Evolutionary conservation across 2,888 invertebrate species (phyloP).

Genomic region (Junonia oenone): DNA sequence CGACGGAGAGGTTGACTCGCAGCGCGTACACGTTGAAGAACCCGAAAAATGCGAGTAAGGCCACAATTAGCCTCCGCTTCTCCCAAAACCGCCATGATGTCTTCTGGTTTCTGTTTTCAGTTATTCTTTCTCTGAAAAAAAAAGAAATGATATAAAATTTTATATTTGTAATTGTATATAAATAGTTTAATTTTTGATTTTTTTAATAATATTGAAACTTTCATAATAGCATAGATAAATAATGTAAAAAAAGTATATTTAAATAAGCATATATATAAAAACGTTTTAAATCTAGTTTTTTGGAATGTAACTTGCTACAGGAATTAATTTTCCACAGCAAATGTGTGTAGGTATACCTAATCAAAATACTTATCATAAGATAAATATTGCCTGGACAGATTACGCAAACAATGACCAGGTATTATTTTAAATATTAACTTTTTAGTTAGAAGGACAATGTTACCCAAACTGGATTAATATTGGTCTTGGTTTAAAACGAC

Average conservation of each 20-base stretch:
- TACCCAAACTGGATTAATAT: too few species aligned
- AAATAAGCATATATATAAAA: too few species aligned
- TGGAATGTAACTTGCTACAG: too few species aligned
- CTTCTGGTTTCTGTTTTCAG: slow-evolving; percentile 38
- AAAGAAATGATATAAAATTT: not conserved
- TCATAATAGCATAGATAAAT: not conserved
- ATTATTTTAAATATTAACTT: too few species aligned
- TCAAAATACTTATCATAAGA: not conserved
- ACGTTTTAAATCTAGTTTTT: too few species aligned
- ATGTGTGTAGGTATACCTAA: too few species aligned
- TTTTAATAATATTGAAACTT: not conserved
- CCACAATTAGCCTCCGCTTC: slow-evolving; percentile 86
- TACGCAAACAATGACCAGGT: not conserved
- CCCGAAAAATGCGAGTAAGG: slow-evolving; percentile 88
- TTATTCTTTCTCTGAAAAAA: slow-evolving; percentile 51
- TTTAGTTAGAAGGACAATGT: too few species aligned
- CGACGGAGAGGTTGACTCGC: slow-evolving; percentile 93
- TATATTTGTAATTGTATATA: not conserved
- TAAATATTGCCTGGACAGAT: not conserved
- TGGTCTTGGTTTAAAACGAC: too few species aligned
- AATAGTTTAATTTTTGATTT: not conserved
- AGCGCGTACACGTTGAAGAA: slow-evolving; percentile 91
- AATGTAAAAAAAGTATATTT: not conserved
- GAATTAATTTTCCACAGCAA: too few species aligned
- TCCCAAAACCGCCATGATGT: slow-evolving; percentile 86